phyloP scores from a whole-genome alignment of 1,140 invertebrate species.

The Drosophila gunungcola region DNA sequence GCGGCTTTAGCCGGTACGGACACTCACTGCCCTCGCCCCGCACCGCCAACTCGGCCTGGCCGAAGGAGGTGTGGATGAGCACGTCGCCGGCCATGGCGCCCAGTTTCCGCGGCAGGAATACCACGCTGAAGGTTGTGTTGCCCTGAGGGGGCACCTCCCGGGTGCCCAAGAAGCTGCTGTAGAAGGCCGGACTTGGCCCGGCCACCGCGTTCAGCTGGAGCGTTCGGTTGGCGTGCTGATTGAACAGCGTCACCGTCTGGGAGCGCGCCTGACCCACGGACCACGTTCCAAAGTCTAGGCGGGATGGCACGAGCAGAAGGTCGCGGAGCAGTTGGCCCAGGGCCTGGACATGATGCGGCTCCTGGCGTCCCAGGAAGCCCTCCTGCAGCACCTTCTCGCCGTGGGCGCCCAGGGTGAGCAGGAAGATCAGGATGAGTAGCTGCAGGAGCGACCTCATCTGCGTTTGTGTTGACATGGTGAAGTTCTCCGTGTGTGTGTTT shows the following conservation, averaged over 20 bases:
- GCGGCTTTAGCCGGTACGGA: constrained; percentile 94
- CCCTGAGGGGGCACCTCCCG: constrained; percentile 95
- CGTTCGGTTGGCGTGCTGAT: constrained; percentile 89
- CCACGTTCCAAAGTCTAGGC: constrained; percentile 86
- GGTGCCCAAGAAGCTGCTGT: constrained; percentile 96
- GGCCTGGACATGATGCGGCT: constrained; percentile 54
- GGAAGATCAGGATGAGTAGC: constrained; percentile 19
- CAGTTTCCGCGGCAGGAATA: constrained; percentile 96
- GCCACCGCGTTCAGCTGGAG: constrained; percentile 94
- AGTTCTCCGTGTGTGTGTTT: constrained; percentile 4
- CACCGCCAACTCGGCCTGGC: constrained; percentile 91
- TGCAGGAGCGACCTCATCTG: constrained; percentile 13
- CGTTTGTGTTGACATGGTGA: constrained; percentile 17
- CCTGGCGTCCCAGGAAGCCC: constrained; percentile 50
- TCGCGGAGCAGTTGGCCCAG: constrained; percentile 66
- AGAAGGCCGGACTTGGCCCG: constrained; percentile 94
- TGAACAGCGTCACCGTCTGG: constrained; percentile 92
- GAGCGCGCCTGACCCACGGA: constrained; percentile 93
- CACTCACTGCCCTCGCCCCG: constrained; percentile 93
- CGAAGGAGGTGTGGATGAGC: constrained; percentile 96
- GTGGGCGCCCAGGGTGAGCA: constrained; percentile 12
- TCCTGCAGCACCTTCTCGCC: constrained; percentile 59
- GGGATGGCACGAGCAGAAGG: constrained; percentile 71
- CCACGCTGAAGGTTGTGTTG: constrained; percentile 97
- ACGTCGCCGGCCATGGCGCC: constrained; percentile 94